phyloP scores from a whole-genome alignment of 2,113 vertebrate species.

The Podarcis cretensis region DNA sequence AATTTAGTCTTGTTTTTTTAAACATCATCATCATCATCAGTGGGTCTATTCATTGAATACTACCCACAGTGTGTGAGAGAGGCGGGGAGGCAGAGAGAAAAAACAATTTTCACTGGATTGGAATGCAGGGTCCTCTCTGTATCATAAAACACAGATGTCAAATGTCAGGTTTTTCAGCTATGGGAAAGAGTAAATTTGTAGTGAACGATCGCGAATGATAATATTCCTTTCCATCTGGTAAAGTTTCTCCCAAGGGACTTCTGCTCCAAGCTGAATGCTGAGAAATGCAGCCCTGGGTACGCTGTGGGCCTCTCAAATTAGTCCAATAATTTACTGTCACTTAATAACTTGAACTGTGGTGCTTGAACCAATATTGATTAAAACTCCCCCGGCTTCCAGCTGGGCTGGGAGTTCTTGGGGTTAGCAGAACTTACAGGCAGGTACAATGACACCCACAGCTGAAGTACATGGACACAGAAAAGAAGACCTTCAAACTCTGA shows the following conservation, averaged over 20 bases:
- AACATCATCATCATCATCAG: too few relatives aligned
- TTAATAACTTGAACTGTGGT: conserved; percentile 33
- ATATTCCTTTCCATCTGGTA: conserved; percentile 11
- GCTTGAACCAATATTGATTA: background rate
- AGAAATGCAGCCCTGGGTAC: background rate
- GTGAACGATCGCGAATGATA: rapidly evolving
- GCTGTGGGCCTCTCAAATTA: conserved; percentile 34
- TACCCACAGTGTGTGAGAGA: too few relatives aligned
- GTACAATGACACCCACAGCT: conserved; percentile 69
- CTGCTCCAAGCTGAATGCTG: background rate
- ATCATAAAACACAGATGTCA: background rate
- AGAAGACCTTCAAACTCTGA: conserved; percentile 69
- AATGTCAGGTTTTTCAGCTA: background rate
- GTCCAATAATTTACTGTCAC: conserved; percentile 60
- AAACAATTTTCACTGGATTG: background rate
- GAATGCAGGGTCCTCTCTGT: background rate
- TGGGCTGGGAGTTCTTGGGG: conserved; percentile 52
- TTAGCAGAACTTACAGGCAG: conserved; percentile 49
- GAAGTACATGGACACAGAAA: conserved; percentile 59
- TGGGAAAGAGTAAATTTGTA: background rate
- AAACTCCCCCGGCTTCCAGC: conserved; percentile 58
- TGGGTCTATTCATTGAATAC: too few relatives aligned
- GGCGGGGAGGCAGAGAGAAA: background rate
- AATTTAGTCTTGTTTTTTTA: too few relatives aligned
- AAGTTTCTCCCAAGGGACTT: conserved; percentile 6